Percentiles rank a stretch among this genome's conserved stretches.
Conservation (phyloP, 2,888 invertebrate species). For the Acanthosepion esculentum region DNA sequence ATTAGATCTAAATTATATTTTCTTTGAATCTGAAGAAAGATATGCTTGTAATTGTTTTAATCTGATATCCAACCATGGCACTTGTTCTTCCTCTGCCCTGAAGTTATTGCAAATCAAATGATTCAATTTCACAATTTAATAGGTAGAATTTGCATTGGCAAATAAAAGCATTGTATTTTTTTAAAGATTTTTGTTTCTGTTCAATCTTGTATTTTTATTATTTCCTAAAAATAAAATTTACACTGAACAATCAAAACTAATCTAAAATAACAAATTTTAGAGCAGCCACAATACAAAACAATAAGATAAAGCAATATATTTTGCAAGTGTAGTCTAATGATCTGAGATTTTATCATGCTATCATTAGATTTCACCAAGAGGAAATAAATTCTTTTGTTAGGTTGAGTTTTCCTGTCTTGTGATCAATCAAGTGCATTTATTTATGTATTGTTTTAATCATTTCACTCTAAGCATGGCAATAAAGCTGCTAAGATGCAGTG, state of each 20-base stretch:
- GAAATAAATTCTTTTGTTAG: no score
- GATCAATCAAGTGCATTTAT: no score
- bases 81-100: background rate
- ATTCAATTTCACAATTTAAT: background rate
- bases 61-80: background rate
- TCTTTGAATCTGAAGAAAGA: background rate
- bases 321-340: no score
- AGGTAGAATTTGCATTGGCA: background rate
- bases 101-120: background rate
- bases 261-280: background rate
- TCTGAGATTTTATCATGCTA: no score
- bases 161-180: background rate
- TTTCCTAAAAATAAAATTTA: background rate
- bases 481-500: no score
- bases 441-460: no score
- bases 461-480: no score
- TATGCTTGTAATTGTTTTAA: background rate
- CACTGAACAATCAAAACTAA: background rate
- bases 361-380: no score
- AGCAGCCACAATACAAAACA: background rate
- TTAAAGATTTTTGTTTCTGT: background rate
- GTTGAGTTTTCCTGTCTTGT: no score
- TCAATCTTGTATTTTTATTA: background rate
- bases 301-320: no score
- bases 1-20: background rate